Evolutionary conservation across 2,888 invertebrate genomes (phyloP), one percentile per base, ranked within the genome.

Genomic region (Kuschelorhynchus macadamiae): DNA sequence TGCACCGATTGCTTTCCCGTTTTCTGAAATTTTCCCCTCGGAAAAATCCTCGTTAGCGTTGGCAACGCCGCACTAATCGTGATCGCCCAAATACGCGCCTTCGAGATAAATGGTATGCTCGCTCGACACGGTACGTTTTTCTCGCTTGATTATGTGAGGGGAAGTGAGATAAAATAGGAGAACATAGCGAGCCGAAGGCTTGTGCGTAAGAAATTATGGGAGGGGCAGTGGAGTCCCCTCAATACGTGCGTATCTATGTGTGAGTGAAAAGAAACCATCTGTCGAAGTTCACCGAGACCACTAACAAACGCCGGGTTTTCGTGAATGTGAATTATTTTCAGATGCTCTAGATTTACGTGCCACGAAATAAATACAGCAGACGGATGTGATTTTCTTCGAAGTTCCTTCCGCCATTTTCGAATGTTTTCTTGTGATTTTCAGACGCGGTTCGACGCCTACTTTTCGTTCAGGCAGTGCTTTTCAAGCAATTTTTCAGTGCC

Each of bases 251-350:
- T 53, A 62, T 44, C 55, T 63, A 55, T 72, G 74, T 72, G 72
- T 44, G 73, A 72, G 69, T 66, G 71, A 76, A 76, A 76, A 71
- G 72, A 74, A 36, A 77, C 76, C 77, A 78, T 78, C 77, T 78
- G 77, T 76, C 74, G 75, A 74, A 71, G 74, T 73, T 71, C 55
- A 16, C 32, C 50, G 42, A 57, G 59, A 63, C 62, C 66, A 42
- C 32, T 61, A 55, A 55, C 42, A 55, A 55, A 46, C 56, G 56
- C 46, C 56, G 56, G 32, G 44, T 33, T 25, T 57, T 57, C 56
- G 56, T 46, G 32, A 32, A 46, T 46, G n/a, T n/a, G n/a, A n/a
- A n/a, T 18, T 56, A 46, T 57, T 57, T 44, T 57, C 46, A 46
- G 56, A 46, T 44, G 56, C 42, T 25, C 17, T 41, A 25, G 55